Evolutionary conservation across 2,888 invertebrate species (phyloP), one percentile per base, ranked within the genome.

Genomic region (Trachelus iudaicus): DNA sequence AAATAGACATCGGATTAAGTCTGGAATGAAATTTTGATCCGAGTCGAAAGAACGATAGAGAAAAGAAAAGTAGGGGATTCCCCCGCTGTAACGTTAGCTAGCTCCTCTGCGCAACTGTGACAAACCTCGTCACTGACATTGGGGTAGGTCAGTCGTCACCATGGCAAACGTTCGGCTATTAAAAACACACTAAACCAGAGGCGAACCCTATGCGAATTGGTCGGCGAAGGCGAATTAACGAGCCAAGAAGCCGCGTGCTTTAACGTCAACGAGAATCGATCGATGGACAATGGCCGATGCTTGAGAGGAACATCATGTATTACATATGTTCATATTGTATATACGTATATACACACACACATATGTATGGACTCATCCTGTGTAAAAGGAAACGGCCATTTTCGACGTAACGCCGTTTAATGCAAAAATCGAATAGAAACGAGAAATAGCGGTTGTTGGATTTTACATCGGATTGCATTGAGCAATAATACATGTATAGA

Each of bases 131-230:
- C 73, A 77, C 73, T 77, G 80, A 82, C 79, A 81, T 84, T 86
- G 84, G 80, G 83, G 79, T 83, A 81, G 83, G 82, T 83, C 83
- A 75, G 34, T 77, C 73, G 73, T 68, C 31, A 76, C 37, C 40
- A 40, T 40, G 76, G 37, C 71, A 30, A 71, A 23, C 71, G 71
- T 33, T n/a, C 69, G 73, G 73, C 78, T 56, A 40, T 34, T 30
- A 71, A 73, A 33, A 73, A 76, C 73, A 75, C 78, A 34, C 9
- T 56, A 23, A 56, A 56, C 23, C 56, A 56, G 56, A 56, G 56
- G 56, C 56, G 9, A 56, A 23, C 9, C 23, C 23, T 15, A 23
- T 56, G 56, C 23, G 23, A 56, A 23, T 56, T 23, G 56, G 23
- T 56, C 23, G 40, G 23, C 1, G 9, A 56, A 56, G 9, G 23